These are phyloP conservation scores for Spinus olivaceus DNA, from an alignment of 2,797 vertebrate species.

Conservation along the genomic window DNA sequence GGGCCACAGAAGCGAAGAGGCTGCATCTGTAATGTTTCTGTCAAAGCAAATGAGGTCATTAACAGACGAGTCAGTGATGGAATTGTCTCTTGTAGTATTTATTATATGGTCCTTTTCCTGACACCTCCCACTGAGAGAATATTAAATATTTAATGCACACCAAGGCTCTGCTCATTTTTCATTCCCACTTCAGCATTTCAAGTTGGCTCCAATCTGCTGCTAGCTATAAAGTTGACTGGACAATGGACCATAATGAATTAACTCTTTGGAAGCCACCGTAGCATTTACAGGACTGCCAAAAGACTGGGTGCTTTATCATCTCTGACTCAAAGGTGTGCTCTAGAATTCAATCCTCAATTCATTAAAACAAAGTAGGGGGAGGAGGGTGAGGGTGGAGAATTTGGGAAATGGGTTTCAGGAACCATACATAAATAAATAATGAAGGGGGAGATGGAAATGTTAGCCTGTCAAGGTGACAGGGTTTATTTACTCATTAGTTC, in stretches of 20 bases:
- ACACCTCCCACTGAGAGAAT: conserved; percentile 82
- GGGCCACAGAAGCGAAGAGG: conserved; percentile 20
- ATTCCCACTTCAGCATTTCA: conserved; percentile 76
- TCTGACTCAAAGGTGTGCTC: not conserved
- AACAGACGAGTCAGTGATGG: conserved; percentile 77
- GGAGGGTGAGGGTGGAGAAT: not conserved
- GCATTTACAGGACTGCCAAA: conserved; percentile 57
- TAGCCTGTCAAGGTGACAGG: not conserved
- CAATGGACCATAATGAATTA: conserved; percentile 65
- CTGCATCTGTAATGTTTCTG: conserved; percentile 72
- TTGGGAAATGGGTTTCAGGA: conserved; percentile 31
- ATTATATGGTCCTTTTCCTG: conserved; percentile 81
- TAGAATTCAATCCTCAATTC: conserved; percentile 45
- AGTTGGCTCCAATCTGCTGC: conserved; percentile 69
- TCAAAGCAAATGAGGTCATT: conserved; percentile 82
- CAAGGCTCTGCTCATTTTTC: conserved; percentile 78
- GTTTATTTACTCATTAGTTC: conserved; percentile 14
- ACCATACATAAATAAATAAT: conserved; percentile 43
- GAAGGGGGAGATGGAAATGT: not conserved
- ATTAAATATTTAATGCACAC: conserved; percentile 82
- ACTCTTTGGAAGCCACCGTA: conserved; percentile 56
- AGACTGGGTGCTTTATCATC: conserved; percentile 59
- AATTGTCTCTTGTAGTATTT: conserved; percentile 79
- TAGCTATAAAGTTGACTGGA: conserved; percentile 64
- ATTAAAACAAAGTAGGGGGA: conserved; percentile 26